Percentiles rank a stretch among this genome's conserved stretches.
Conservation (phyloP, 2,888 invertebrate species). For the Agrotis puta region DNA sequence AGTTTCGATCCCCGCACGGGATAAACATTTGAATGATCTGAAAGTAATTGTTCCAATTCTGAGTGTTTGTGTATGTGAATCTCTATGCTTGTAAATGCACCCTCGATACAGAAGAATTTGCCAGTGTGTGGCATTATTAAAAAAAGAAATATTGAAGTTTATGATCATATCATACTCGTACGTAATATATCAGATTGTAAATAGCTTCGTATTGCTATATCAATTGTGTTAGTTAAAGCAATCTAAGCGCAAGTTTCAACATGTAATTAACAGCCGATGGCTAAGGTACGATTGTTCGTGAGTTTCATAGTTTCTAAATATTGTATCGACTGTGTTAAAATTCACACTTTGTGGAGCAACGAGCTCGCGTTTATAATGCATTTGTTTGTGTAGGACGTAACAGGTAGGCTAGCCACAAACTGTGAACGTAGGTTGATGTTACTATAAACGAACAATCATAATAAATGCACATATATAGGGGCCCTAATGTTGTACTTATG, state of each 20-base stretch:
- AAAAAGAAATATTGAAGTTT: not conserved
- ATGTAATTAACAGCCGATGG: conserved; percentile 32
- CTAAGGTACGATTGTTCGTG: conserved; percentile 31
- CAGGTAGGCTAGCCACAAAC: not conserved
- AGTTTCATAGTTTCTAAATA: conserved; percentile 39
- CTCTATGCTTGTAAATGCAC: too few species aligned
- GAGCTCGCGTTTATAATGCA: conserved; percentile 16
- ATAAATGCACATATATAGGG: not conserved
- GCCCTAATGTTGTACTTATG: not conserved
- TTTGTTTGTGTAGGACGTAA: conserved; percentile 41
- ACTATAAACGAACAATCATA: too few species aligned
- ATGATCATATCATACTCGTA: not conserved
- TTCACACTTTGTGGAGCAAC: conserved; percentile 32
- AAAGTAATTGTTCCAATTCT: too few species aligned
- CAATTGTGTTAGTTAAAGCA: conserved; percentile 17
- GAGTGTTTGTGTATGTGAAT: too few species aligned
- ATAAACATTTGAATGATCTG: too few species aligned
- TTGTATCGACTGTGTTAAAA: conserved; percentile 40
- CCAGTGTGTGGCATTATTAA: too few species aligned
- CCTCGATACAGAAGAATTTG: too few species aligned
- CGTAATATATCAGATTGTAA: conserved; percentile 2
- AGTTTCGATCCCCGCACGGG: too few species aligned
- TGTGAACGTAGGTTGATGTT: not conserved
- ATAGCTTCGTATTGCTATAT: conserved; percentile 24
- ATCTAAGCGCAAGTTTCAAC: conserved; percentile 31